Base-by-base conservation (phyloP, 2,888 invertebrate species). In the Muschampia plurimacula region DNA sequence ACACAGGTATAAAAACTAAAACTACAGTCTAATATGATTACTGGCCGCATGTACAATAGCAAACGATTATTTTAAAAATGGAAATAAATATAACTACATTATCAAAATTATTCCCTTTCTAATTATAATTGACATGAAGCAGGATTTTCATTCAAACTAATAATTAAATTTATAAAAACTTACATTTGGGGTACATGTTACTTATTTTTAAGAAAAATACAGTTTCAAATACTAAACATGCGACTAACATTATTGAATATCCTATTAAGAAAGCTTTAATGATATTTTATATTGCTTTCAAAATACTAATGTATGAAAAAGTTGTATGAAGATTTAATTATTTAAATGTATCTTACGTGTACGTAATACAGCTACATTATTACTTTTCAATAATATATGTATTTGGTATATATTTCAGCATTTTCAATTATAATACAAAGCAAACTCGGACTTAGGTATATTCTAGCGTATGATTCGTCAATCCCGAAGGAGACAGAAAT, bases 401-500 rank as follows among this genome's bases (percentile, higher is more conserved):
- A 89, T 91, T 90, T 90, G 89, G 89, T 91, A 83, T 88, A 81
- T 87, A 86, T 82, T 82, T 83, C 84, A 88, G 92, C 91, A 78
- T 85, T 85, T 81, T 79, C 63, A 36, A 55, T 77, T 79, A 78
- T 90, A 83, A 57, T 94, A 94, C 93, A 94, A 92, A 93, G 93
- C 93, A 88, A 81, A 83, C 89, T 79, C 81, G 86, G 85, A 90
- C 94, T 94, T 94, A 93, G 94, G 94, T 92, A 89, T 91, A 92
- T 91, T 93, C 94, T 94, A 94, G 94, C 94, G 93, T 93, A 94
- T 94, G 94, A 93, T 89, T 87, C 81, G 88, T 92, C 88, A 60
- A 88, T 89, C 92, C 90, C 72, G 2, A 75, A 76, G 90, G 90
- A 89, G 88, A 91, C 90, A 80, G 83, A 83, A 81, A 74, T 77